Base-by-base conservation (phyloP, 2,797 vertebrate genomes). In the Anabacerthia variegaticeps region DNA sequence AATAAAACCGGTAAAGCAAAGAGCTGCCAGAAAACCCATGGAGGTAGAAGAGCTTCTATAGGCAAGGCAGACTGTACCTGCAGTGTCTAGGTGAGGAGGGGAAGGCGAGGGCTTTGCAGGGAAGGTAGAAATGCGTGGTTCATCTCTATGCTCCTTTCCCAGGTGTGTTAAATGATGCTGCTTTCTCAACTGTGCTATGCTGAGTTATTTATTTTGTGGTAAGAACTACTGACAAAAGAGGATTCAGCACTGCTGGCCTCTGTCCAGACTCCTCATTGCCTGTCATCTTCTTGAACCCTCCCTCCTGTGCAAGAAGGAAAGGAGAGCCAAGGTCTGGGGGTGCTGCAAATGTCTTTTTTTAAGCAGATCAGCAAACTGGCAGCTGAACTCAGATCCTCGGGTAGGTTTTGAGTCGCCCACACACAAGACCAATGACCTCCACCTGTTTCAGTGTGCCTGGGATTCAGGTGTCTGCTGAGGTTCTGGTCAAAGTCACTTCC, bases 371-470 rank as follows among this genome's bases (percentile, higher is more conserved):
- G 49, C 61, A 69, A 55, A 56, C 41, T 71, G 37, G 34, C 17
- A 79, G 63, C 63, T 63, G 39, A 72, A 48, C 32, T 49, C 13
- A 3, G 20, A n/a, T 27, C 26, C 36, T 23, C 81, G 54, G 48
- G 7, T 39, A 34, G 24, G n/a, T 39, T 74, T 82, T 87, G 27
- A 37, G 14, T 48, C 0, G 1, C 3, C 7, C 0, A 0, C 17
- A 49, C 48, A 36, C 36, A 78, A 46, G 56, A 52, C 10, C 37
- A 19, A 12, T 89, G 84, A 51, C 7, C 4, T 3, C 12, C n/a
- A 24, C 14, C 4, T 85, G 13, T 88, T 24, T n/a, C 36, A 32
- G 27, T 11, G 24, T 55, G 15, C 28, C 32, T 76, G 78, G 54
- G 34, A 54, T 75, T 69, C 19, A 48, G 34, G 51, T 76, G 32